Percentiles rank a stretch among this genome's conserved stretches.
These are phyloP conservation scores for Gymnopithys bicolor DNA, from an alignment of 2,797 vertebrate species.

Conservation along the genomic window DNA sequence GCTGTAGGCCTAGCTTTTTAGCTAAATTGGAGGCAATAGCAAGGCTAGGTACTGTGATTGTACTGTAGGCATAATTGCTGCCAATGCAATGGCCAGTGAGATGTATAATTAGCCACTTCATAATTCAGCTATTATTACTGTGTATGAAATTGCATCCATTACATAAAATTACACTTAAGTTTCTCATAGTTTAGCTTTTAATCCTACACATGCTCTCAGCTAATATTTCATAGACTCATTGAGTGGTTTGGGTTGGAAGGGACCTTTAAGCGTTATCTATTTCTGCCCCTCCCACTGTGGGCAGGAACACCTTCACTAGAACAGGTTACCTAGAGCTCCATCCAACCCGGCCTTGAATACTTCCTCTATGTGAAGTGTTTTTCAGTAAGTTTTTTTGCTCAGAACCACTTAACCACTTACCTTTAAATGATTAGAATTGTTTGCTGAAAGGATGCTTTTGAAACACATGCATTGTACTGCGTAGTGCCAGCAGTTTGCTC, in stretches of 20 bases:
- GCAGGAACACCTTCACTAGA: background rate
- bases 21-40: background rate
- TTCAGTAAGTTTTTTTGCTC: background rate
- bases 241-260: background rate
- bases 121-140: background rate
- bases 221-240: background rate
- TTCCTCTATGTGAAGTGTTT: background rate
- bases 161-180: background rate
- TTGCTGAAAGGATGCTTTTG: background rate
- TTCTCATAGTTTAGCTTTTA: background rate
- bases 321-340: background rate
- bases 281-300: background rate
- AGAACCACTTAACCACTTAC: background rate
- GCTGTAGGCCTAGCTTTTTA: background rate
- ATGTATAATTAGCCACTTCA: background rate
- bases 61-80: background rate
- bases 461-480: background rate
- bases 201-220: background rate
- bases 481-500: background rate
- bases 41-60: background rate
- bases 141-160: background rate
- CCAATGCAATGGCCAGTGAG: conserved; percentile 7
- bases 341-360: background rate
- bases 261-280: background rate
- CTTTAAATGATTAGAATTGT: background rate